phyloP scores from a whole-genome alignment of 2,888 invertebrate genomes.

The Ceramica pisi region DNA sequence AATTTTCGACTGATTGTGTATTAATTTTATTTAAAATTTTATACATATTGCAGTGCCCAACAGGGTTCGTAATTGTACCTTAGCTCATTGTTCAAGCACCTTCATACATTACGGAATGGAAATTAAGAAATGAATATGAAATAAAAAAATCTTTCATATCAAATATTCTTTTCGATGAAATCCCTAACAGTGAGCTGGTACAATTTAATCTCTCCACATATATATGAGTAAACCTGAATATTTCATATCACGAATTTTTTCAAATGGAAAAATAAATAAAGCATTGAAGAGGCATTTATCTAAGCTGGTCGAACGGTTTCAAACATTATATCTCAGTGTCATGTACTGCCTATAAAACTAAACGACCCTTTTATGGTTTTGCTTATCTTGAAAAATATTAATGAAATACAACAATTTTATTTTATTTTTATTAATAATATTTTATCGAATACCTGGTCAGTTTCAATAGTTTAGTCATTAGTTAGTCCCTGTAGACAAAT shows the following conservation, averaged over 20 bases:
- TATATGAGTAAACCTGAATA: conserved; percentile 14
- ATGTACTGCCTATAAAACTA: conserved; percentile 23
- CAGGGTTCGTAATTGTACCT: too few relatives aligned
- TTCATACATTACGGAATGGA: too few relatives aligned
- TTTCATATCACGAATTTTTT: not conserved
- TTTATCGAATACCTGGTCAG: too few relatives aligned
- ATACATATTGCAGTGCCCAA: too few relatives aligned
- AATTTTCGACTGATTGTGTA: too few relatives aligned
- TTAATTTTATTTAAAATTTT: too few relatives aligned
- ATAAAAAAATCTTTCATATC: not conserved
- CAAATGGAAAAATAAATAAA: conserved; percentile 13
- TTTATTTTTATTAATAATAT: too few relatives aligned
- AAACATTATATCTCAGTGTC: conserved; percentile 16
- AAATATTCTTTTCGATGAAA: not conserved
- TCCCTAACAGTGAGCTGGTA: not conserved
- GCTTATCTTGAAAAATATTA: conserved; percentile 1
- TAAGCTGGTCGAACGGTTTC: conserved; percentile 15
- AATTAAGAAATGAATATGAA: too few relatives aligned
- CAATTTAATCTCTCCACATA: conserved; percentile 1
- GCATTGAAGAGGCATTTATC: conserved; percentile 13
- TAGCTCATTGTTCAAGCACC: too few relatives aligned
- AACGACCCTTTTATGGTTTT: conserved; percentile 9
- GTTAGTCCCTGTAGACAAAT: too few relatives aligned
- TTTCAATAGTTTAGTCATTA: too few relatives aligned
- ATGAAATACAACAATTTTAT: not conserved